A percentile compares a stretch with the other conserved stretches of the same genome.
phyloP scores from a whole-genome alignment of 2,113 vertebrate species.

The Aegotheles bennettii region DNA sequence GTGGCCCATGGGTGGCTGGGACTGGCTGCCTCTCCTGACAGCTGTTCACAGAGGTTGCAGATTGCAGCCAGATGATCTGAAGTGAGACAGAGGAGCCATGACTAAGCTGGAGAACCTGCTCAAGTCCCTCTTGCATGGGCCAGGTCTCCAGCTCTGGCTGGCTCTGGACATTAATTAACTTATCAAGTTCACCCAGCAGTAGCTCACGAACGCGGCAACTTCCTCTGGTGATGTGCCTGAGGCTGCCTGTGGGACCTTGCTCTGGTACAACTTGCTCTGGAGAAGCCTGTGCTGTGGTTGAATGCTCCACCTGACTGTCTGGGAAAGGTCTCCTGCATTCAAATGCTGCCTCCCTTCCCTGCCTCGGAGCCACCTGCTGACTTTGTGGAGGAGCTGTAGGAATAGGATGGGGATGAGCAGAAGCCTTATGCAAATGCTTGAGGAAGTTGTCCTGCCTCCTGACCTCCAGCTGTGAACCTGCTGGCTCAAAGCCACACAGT shows the following conservation, averaged over 20 bases:
- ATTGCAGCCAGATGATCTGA: background rate
- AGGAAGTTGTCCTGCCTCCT: background rate
- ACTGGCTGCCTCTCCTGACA: background rate
- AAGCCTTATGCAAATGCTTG: background rate
- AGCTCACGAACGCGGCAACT: background rate
- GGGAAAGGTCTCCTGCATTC: background rate
- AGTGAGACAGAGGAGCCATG: background rate
- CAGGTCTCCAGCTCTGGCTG: background rate
- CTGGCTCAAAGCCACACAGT: background rate
- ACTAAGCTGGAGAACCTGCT: background rate
- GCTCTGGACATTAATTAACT: slow-evolving; percentile 11
- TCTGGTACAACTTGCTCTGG: background rate
- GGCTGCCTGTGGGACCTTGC: background rate
- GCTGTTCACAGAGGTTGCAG: background rate
- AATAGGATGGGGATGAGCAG: background rate
- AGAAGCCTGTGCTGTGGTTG: background rate
- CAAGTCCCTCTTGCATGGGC: background rate
- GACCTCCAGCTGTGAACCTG: background rate
- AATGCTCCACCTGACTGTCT: background rate
- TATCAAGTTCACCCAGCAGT: background rate
- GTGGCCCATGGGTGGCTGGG: background rate
- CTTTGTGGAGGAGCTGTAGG: background rate
- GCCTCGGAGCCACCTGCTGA: background rate
- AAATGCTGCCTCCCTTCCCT: background rate
- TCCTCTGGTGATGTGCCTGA: background rate